A percentile compares a stretch with the other conserved stretches of the same genome.
Evolutionary conservation across 2,888 invertebrate species (phyloP).

Genomic region (Melikaiella ostensackeni): DNA sequence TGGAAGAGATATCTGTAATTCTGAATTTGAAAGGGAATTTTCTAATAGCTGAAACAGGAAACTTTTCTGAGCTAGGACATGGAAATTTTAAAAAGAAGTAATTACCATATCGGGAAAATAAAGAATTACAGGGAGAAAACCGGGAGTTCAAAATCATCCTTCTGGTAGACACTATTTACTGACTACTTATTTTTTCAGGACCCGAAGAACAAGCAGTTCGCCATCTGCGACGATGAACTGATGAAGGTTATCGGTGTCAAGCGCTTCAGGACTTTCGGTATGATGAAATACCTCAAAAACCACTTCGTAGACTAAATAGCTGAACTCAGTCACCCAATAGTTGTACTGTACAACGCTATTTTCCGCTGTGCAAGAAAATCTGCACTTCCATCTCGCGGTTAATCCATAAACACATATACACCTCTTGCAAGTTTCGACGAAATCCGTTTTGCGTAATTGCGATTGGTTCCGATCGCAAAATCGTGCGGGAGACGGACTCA

Average conservation of each 20-base stretch:
- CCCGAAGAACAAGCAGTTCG: slow-evolving; percentile 96
- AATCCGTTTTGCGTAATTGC: slow-evolving; percentile 7
- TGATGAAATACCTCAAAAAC: slow-evolving; percentile 97
- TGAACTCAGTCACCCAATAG: slow-evolving; percentile 51
- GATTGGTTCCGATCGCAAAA: background rate
- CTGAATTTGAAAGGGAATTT: no score
- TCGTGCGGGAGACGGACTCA: background rate
- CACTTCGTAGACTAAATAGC: slow-evolving; percentile 86
- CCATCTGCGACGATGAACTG: slow-evolving; percentile 94
- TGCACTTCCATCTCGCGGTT: slow-evolving; percentile 66
- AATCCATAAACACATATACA: slow-evolving; percentile 60
- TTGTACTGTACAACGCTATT: slow-evolving; percentile 61
- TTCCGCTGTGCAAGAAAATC: slow-evolving; percentile 61
- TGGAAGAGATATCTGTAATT: background rate
- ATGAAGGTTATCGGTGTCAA: slow-evolving; percentile 94
- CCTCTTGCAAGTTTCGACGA: slow-evolving; percentile 41
- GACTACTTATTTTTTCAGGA: slow-evolving; percentile 79
- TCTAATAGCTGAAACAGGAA: no score
- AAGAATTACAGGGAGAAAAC: no score
- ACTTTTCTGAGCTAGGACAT: no score
- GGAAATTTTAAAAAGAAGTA: no score
- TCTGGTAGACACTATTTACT: slow-evolving; percentile 19
- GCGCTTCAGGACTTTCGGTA: slow-evolving; percentile 95
- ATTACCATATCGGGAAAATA: no score
- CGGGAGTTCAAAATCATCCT: background rate